Percentiles rank a stretch among this genome's conserved stretches.
These are phyloP conservation scores for Camelus bactrianus DNA, from an alignment of 2,113 vertebrate species.

Conservation along the genomic window DNA sequence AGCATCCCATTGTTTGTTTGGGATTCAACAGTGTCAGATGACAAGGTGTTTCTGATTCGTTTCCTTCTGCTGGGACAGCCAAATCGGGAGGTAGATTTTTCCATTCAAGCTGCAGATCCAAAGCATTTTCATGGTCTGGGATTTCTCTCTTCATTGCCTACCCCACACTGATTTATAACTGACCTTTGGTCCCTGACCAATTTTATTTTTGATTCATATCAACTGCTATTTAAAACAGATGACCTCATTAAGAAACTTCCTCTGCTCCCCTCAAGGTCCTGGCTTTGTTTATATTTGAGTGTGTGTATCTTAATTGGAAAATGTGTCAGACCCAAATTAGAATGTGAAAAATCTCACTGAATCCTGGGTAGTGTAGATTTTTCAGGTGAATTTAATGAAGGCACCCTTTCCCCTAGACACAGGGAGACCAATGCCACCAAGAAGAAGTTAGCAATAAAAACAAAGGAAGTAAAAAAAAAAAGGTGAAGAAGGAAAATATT, in stretches of 20 bases:
- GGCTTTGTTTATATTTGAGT: slow-evolving; percentile 36
- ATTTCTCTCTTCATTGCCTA: background rate
- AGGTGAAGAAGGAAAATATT: slow-evolving; percentile 15
- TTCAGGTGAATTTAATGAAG: slow-evolving; percentile 52
- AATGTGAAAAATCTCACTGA: slow-evolving; percentile 62
- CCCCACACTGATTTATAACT: background rate
- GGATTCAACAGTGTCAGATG: background rate
- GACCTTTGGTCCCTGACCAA: background rate
- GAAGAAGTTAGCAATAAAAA: slow-evolving; percentile 40
- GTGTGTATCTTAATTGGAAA: slow-evolving; percentile 76
- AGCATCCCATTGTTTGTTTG: background rate
- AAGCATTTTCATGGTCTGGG: background rate
- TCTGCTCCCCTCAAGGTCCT: background rate
- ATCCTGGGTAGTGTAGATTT: background rate
- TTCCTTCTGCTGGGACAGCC: background rate
- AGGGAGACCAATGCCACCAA: background rate
- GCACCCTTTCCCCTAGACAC: background rate
- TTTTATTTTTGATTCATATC: slow-evolving; percentile 45
- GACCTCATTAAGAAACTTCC: slow-evolving; percentile 60
- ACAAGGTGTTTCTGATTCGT: background rate
- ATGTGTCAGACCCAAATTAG: slow-evolving; percentile 63
- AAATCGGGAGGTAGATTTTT: background rate
- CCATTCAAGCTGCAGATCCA: background rate
- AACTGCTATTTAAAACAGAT: slow-evolving; percentile 3
- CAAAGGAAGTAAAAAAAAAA: slow-evolving; percentile 28